Percentiles rank a stretch among this genome's conserved stretches.
These are phyloP conservation scores for Aphelenchoides besseyi DNA, from an alignment of 1,140 invertebrate species.

Conservation along the genomic window DNA sequence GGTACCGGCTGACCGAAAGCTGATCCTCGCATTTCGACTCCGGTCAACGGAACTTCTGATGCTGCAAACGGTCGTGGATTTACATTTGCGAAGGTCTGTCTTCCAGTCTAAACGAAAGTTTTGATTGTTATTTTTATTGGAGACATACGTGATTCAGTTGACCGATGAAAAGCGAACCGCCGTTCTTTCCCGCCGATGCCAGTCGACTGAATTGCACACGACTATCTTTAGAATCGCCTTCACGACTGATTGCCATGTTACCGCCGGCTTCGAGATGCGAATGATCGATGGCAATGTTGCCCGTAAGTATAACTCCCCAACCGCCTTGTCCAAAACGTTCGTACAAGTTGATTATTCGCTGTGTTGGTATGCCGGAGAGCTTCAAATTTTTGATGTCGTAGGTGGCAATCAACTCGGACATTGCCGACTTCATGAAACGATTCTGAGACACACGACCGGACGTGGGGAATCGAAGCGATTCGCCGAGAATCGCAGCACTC, in stretches of 20 bases:
- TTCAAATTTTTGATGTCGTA: conserved; percentile 17
- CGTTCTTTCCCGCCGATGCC: conserved; percentile 31
- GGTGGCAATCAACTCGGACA: conserved; percentile 35
- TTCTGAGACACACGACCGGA: conserved; percentile 13
- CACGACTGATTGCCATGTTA: conserved; percentile 35
- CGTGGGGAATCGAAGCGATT: conserved; percentile 5
- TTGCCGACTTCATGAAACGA: conserved; percentile 31
- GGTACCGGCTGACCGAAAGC: conserved; percentile 44
- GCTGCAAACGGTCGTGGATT: conserved; percentile 42
- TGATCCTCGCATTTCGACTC: not conserved
- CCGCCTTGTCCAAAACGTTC: conserved; percentile 45
- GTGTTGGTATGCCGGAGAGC: conserved; percentile 33
- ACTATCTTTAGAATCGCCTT: conserved; percentile 34
- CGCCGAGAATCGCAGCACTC: conserved; percentile 12
- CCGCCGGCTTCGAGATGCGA: conserved; percentile 41
- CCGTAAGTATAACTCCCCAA: conserved; percentile 41
- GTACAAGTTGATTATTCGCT: conserved; percentile 44
- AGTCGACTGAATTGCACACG: conserved; percentile 22
- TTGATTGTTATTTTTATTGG: conserved; percentile 29
- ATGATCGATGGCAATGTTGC: conserved; percentile 36
- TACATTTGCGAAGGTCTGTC: conserved; percentile 42
- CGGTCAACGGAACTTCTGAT: conserved; percentile 40
- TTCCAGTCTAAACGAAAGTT: conserved; percentile 35
- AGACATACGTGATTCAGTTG: conserved; percentile 41
- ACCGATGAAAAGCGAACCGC: conserved; percentile 35